phyloP scores from a whole-genome alignment of 2,888 invertebrate species.

The Cerastoderma edule region DNA sequence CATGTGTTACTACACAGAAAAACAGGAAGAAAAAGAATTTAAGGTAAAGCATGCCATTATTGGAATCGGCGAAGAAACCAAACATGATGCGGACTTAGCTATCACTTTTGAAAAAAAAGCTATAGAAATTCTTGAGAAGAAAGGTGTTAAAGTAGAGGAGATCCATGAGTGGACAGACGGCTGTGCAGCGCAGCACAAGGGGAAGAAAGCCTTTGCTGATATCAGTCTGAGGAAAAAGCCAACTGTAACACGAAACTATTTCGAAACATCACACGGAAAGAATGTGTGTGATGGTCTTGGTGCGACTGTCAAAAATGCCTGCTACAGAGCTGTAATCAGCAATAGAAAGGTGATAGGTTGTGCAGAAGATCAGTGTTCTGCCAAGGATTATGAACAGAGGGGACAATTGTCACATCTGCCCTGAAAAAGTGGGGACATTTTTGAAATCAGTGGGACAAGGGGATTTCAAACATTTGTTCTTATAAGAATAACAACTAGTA shows the following conservation, averaged over 20 bases:
- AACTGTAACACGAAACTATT: too few relatives aligned
- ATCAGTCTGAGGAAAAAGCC: constrained; percentile 49
- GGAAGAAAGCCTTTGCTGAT: constrained; percentile 55
- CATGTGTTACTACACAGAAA: constrained; percentile 39
- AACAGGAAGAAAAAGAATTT: constrained; percentile 14
- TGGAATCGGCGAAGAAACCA: constrained; percentile 45
- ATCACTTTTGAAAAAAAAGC: constrained; percentile 40
- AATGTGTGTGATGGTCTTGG: constrained; percentile 62
- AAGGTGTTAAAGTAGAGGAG: constrained; percentile 24
- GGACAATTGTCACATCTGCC: too few relatives aligned
- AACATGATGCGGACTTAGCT: constrained; percentile 47
- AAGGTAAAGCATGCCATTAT: constrained; percentile 46
- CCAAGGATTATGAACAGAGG: too few relatives aligned
- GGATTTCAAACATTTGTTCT: too few relatives aligned
- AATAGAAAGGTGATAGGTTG: constrained; percentile 46
- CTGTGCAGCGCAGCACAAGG: constrained; percentile 51
- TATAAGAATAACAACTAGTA: too few relatives aligned
- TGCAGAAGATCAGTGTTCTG: too few relatives aligned
- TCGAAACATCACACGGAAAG: constrained; percentile 56
- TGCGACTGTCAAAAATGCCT: constrained; percentile 54
- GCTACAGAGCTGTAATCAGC: constrained; percentile 51
- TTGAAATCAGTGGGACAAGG: too few relatives aligned
- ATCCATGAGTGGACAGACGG: constrained; percentile 58
- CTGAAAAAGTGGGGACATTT: too few relatives aligned
- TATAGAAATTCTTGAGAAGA: constrained; percentile 24